These are phyloP conservation scores for Callosobruchus maculatus DNA, from an alignment of 2,888 invertebrate species.

Conservation along the genomic window DNA sequence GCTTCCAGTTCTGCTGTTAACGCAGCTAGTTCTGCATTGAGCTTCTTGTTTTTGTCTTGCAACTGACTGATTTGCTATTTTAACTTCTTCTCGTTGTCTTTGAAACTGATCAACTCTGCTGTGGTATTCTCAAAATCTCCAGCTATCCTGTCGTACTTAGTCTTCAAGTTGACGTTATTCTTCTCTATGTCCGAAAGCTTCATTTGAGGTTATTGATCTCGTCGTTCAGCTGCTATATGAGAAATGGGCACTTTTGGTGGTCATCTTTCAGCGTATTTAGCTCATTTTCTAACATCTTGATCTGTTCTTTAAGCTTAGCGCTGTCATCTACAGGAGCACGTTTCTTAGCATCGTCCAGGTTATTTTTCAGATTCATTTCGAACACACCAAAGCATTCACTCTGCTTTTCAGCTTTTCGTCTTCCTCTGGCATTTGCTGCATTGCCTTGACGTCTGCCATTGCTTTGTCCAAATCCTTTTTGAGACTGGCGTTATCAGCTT, in stretches of 20 bases:
- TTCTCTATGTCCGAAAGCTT: constrained; percentile 20
- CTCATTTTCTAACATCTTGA: constrained; percentile 5
- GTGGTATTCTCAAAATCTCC: constrained; percentile 14
- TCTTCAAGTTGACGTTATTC: constrained; percentile 29
- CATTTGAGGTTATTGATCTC: constrained; percentile 14
- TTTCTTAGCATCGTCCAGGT: constrained; percentile 20
- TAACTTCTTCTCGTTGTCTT: constrained; percentile 11
- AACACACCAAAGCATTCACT: constrained; percentile 20
- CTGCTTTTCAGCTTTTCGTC: constrained; percentile 23
- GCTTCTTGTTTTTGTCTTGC: constrained; percentile 25
- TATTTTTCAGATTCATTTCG: constrained; percentile 25
- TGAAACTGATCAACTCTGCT: constrained; percentile 8
- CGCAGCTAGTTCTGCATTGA: constrained; percentile 17
- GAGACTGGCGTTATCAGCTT: constrained; percentile 24
- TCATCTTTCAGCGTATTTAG: background rate
- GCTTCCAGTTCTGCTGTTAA: constrained; percentile 8
- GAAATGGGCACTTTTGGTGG: background rate
- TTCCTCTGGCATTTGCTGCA: constrained; percentile 18
- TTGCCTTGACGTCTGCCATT: constrained; percentile 17
- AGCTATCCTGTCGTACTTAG: constrained; percentile 21
- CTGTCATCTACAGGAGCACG: background rate
- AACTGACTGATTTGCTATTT: constrained; percentile 16
- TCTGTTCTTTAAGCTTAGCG: constrained; percentile 1
- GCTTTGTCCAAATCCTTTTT: constrained; percentile 20
- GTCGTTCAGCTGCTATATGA: background rate